phyloP scores from a whole-genome alignment of 2,797 vertebrate species.

The Cheirogaleus major region DNA sequence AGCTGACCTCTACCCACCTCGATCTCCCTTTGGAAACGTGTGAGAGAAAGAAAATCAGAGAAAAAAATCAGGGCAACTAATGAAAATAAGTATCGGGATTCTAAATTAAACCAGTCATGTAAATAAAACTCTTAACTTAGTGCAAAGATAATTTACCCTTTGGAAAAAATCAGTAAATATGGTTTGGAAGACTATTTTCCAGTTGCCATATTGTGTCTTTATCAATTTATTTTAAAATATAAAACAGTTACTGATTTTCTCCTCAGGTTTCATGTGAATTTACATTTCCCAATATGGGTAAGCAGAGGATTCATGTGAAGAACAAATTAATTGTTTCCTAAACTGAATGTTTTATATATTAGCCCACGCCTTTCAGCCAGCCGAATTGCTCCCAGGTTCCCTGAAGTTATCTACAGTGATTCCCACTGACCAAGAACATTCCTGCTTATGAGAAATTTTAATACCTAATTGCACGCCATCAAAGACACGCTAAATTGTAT shows the following conservation, averaged over 20 bases:
- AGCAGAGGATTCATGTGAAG: constrained; percentile 63
- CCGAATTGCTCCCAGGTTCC: constrained; percentile 66
- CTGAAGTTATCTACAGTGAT: constrained; percentile 68
- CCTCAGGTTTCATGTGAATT: constrained; percentile 29
- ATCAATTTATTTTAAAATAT: constrained; percentile 50
- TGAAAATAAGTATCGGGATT: background rate
- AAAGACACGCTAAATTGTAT: constrained; percentile 64
- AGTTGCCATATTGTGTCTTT: background rate
- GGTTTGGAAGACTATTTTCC: background rate
- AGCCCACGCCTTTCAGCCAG: constrained; percentile 33
- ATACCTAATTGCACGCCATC: constrained; percentile 63
- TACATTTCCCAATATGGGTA: constrained; percentile 50
- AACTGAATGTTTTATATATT: constrained; percentile 54
- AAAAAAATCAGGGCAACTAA: background rate
- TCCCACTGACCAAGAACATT: constrained; percentile 59
- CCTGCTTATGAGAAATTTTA: constrained; percentile 67
- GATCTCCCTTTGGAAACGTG: background rate
- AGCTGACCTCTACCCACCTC: background rate
- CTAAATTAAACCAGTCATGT: background rate
- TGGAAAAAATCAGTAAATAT: background rate
- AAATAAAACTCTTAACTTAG: background rate
- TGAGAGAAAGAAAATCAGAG: background rate
- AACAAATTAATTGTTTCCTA: constrained; percentile 22
- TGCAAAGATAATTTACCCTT: background rate
- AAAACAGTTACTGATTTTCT: constrained; percentile 10